Base-by-base conservation (phyloP, 2,797 vertebrate genomes). In the Eulemur rubriventer region DNA sequence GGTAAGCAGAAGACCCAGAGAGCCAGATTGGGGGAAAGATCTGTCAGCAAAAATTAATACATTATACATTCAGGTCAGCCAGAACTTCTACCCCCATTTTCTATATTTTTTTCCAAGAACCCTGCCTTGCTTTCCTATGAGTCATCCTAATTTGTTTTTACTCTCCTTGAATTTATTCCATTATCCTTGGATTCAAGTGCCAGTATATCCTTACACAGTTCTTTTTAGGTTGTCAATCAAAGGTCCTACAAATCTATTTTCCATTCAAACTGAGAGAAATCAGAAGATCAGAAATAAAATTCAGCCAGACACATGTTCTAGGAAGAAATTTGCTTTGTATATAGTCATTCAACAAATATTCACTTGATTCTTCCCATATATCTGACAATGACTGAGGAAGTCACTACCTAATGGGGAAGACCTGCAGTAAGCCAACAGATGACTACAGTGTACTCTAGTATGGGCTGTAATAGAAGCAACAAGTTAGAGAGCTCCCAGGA, bases 231-330 rank as follows among this genome's bases (percentile, higher is more conserved):
- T 96, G 20, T 57, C 46, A 61, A 52, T 43, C 35, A 87, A 89
- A 95, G 4, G 9, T 61, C 35, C 52, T 87, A 55, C 28, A 73
- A 57, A 35, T 67, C 59, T 69, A 55, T 11, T 73, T 84, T 92
- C 41, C 43, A 92, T 70, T 94, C 13, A 57, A 80, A 67, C 18
- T 92, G 38, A 78, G 18, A 95, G 61, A 95, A 92, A 90, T 81
- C 10, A 79, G 24, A 88, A 75, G 9, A 69, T 8, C 2, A 86
- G 61, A 80, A 89, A 93, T 57, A 83, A 91, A 93, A 70, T 73
- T 59, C n/a, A 95, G n/a, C 9, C 38, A 91, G 7, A 26, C 95
- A 38, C 18, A 38, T 88, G 50, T 17, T 16, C 59, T 75, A 57
- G 14, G 67, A 89, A 93, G 41, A 97, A 79, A 78, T 59, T 59